Base-by-base conservation (phyloP, 1,140 invertebrate species). In the Choristoneura fumiferana region DNA sequence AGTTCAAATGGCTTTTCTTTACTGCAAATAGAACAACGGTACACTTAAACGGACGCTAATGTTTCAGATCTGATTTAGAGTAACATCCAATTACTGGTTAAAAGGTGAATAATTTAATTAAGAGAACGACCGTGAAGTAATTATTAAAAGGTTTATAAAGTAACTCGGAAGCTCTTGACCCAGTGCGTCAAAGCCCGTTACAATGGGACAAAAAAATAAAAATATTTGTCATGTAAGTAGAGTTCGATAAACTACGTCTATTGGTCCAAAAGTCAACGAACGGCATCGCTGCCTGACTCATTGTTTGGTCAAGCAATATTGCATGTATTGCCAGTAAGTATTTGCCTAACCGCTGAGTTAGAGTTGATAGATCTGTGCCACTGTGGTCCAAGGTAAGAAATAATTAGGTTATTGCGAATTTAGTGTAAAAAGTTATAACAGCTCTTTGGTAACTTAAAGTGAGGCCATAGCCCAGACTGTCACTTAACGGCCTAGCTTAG, bases 221-320 rank as follows among this genome's bases (percentile, higher is more conserved):
- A 49, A 29, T 29, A 29, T 49, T 49, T 49, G 18, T 49, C n/a
- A 49, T 49, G 43, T 8, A 15, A 49, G 22, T 49, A 49, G 22
- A 49, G 43, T 49, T 49, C 18, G 22, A 9, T 17, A 49, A 18
- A 10, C 17, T 10, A 29, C 10, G 35, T 13, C 22, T 29, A 29
- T 29, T 29, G 22, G 22, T 29, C 22, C 12, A 13, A 49, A 18
- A 49, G 43, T 49, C 43, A 49, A 49, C 22, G 43, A 49, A 49
- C 43, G 43, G 10, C 10, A 43, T 18, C 39, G 15, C 17, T 43
- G 15, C 22, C 60, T 82, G 78, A 82, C 37, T 84, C 79, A 84
- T 71, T 76, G 67, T 81, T 81, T 76, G 68, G 63, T 67, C 64
- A 79, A 76, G 67, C 76, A 69, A 76, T 73, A 75, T 79, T 77